Evolutionary conservation across 1,140 invertebrate species (phyloP).

Genomic region (Zeugodacus cucurbitae): DNA sequence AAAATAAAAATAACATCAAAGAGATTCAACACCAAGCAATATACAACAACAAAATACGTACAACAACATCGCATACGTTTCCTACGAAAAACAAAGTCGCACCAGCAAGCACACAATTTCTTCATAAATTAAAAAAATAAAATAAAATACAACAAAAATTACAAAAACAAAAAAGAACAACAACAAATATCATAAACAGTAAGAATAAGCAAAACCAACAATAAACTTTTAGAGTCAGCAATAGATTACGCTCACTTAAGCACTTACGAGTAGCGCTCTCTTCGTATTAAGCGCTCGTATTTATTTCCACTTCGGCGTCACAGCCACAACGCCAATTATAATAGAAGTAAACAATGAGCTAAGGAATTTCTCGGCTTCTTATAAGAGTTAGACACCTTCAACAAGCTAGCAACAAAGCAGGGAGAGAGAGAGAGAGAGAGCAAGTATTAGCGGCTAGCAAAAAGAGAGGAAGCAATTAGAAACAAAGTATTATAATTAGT

Average conservation of each 20-base stretch:
- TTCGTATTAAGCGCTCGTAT: no score
- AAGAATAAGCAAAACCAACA: neutral
- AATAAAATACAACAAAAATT: no score
- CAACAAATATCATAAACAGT: no score
- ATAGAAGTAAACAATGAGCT: neutral
- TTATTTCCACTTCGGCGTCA: no score
- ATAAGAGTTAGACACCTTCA: no score
- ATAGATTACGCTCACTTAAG: neutral
- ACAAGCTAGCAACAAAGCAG: no score
- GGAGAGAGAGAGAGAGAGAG: no score
- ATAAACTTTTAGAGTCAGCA: neutral
- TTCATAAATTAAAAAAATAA: no score
- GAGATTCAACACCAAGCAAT: neutral
- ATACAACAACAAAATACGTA: neutral
- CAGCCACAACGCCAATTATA: neutral
- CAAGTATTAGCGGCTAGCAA: neutral
- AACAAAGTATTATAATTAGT: slow-evolving; percentile 4
- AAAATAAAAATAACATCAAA: no score
- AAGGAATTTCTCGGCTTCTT: neutral
- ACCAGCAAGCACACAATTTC: neutral
- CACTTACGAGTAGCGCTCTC: no score
- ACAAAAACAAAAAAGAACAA: no score
- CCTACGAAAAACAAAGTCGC: neutral
- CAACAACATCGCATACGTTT: neutral
- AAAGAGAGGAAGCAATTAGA: neutral